Evolutionary conservation across 1,140 invertebrate genomes (phyloP), one percentile per base, ranked within the genome.

Genomic region (Drosophila ohnishii): DNA sequence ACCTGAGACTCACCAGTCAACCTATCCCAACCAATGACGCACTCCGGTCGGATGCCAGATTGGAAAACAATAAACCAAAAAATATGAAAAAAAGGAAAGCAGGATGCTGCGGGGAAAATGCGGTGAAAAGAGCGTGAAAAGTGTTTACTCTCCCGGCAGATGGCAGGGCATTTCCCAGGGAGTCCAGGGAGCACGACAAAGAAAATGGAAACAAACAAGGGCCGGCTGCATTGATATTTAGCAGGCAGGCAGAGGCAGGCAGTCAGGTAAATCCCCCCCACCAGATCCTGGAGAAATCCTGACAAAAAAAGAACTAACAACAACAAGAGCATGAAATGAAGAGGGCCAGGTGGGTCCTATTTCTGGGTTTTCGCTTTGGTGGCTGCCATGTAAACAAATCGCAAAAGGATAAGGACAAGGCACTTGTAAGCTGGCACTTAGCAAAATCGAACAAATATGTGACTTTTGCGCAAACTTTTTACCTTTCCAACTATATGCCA

Each of bases 381-480:
- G 63, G 35, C 59, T 58, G 45, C 56, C 79, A 78, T 79, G 80
- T 83, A 83, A 83, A 79, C 80, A 83, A 82, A 82, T 82, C 80
- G 75, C 74, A 82, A 64, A 81, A 81, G 79, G 79, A 81, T 82
- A 82, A 83, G 80, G 70, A 61, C 75, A 83, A 75, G 80, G 75
- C 70, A 82, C 80, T 83, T 83, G 80, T 78, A 78, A 78, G 80
- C 80, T 64, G 74, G 80, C 75, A 83, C 80, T 83, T 83, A 83
- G 80, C 66, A 66, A 78, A 82, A 83, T 83, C 80, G 71, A 72
- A 79, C 72, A 83, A 83, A 83, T 83, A 83, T 83, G 80, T 83
- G 76, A 83, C 75, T 83, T 81, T 71, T 59, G 71, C 47, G 51
- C 40, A 75, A 83, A 83, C 70, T 83, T 83, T 75, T 48, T 78